Conservation (phyloP, 23 tunicate genomes). For the Styela plicata region DNA sequence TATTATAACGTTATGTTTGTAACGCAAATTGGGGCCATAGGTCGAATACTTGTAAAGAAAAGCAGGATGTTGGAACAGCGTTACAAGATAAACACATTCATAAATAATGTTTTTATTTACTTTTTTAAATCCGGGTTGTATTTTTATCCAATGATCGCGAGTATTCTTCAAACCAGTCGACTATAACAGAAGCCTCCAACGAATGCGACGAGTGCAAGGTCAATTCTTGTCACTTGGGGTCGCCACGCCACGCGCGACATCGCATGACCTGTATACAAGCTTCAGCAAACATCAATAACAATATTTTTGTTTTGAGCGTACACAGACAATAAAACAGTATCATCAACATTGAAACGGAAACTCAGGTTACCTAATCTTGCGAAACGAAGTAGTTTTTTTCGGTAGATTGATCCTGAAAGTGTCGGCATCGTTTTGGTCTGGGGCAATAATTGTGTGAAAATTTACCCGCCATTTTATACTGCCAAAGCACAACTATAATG, state of each 20-base stretch:
- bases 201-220: background rate
- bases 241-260: conserved; percentile 1
- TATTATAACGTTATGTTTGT: background rate
- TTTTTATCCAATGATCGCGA: too few relatives aligned
- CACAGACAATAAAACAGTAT: background rate
- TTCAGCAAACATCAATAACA: conserved; percentile 11
- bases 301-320: conserved; percentile 3
- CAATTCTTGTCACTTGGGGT: background rate
- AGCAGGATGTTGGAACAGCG: conserved; percentile 4
- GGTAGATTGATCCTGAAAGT: conserved; percentile 9
- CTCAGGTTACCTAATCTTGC: conserved; percentile 8
- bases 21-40: background rate
- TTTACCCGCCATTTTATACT: background rate
- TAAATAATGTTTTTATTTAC: conserved; percentile 9
- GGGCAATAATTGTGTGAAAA: background rate
- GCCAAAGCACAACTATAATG: background rate
- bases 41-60: background rate
- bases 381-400: background rate
- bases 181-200: too few relatives aligned
- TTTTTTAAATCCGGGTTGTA: background rate
- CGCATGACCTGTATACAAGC: background rate
- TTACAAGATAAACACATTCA: conserved; percentile 1
- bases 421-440: background rate
- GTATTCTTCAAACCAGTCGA: too few relatives aligned
- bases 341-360: background rate